Evolutionary conservation across 2,888 invertebrate genomes (phyloP).

Genomic region (Gymnocheta viridis): DNA sequence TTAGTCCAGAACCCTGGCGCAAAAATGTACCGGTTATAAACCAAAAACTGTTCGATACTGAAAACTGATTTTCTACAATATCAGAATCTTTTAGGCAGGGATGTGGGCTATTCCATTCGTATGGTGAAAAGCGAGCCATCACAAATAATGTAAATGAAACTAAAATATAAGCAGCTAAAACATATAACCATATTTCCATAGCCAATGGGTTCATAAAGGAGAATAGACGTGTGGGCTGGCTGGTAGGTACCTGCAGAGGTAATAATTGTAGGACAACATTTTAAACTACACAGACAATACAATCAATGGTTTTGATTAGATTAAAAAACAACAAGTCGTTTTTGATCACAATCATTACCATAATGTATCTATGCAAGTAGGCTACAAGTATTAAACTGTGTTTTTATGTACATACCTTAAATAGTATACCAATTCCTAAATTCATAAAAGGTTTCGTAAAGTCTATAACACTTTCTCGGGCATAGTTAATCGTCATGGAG

Average conservation of each 20-base stretch:
- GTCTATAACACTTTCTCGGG: slow-evolving; percentile 93
- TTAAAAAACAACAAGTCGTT: slow-evolving; percentile 18
- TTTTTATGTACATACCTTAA: slow-evolving; percentile 86
- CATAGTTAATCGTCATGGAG: slow-evolving; percentile 98
- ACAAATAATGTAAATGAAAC: slow-evolving; percentile 91
- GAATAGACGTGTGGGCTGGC: slow-evolving; percentile 88
- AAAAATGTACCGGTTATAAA: slow-evolving; percentile 95
- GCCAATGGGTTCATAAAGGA: slow-evolving; percentile 94
- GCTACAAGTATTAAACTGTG: neutral
- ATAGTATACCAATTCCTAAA: slow-evolving; percentile 96
- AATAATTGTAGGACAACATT: slow-evolving; percentile 34
- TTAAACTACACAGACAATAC: slow-evolving; percentile 21
- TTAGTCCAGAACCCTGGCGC: slow-evolving; percentile 91
- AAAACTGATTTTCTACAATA: slow-evolving; percentile 84
- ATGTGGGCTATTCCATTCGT: slow-evolving; percentile 89
- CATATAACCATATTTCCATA: slow-evolving; percentile 93
- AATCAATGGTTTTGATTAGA: slow-evolving; percentile 12
- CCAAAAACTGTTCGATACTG: slow-evolving; percentile 95
- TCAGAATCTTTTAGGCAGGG: slow-evolving; percentile 79
- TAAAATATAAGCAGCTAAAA: slow-evolving; percentile 89
- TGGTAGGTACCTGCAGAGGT: slow-evolving; percentile 85
- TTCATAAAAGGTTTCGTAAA: slow-evolving; percentile 99
- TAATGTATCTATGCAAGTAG: neutral
- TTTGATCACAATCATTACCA: slow-evolving; percentile 21
- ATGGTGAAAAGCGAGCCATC: slow-evolving; percentile 89